Evolutionary conservation across 2,888 invertebrate genomes (phyloP).

Genomic region (Scaptomyza polygonia): DNA sequence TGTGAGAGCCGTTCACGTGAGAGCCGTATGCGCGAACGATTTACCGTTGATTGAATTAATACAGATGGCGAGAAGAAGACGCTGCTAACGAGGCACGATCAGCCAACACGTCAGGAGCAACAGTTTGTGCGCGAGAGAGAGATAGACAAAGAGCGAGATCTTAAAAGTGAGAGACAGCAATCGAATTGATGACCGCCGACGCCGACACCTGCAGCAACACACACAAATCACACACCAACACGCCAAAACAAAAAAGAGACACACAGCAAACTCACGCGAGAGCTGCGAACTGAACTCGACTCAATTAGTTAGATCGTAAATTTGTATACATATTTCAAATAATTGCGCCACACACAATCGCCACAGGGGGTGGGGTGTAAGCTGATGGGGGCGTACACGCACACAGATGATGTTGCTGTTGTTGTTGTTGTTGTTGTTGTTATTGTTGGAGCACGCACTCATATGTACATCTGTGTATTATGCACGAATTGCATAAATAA

Average conservation of each 20-base stretch:
- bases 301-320: conserved; percentile 79
- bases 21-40: conserved; percentile 51
- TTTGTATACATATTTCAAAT: conserved; percentile 75
- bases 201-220: conserved; percentile 69
- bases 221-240: conserved; percentile 22
- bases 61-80: conserved; percentile 46
- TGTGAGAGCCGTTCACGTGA: conserved; percentile 44
- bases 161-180: conserved; percentile 3
- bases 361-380: conserved; percentile 4
- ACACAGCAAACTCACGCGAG: conserved; percentile 29
- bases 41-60: conserved; percentile 68
- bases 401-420: conserved; percentile 26
- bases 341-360: conserved; percentile 48
- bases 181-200: conserved; percentile 20
- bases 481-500: conserved; percentile 44
- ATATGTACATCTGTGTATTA: conserved; percentile 7
- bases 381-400: conserved; percentile 21
- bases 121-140: neutral
- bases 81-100: conserved; percentile 47
- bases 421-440: conserved; percentile 5
- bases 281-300: conserved; percentile 54
- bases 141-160: conserved; percentile 5
- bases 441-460: conserved; percentile 35
- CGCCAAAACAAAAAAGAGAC: conserved; percentile 26
- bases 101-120: conserved; percentile 26